These are phyloP conservation scores for Drosophila kikkawai DNA, from an alignment of 1,140 invertebrate species.

Conservation along the genomic window DNA sequence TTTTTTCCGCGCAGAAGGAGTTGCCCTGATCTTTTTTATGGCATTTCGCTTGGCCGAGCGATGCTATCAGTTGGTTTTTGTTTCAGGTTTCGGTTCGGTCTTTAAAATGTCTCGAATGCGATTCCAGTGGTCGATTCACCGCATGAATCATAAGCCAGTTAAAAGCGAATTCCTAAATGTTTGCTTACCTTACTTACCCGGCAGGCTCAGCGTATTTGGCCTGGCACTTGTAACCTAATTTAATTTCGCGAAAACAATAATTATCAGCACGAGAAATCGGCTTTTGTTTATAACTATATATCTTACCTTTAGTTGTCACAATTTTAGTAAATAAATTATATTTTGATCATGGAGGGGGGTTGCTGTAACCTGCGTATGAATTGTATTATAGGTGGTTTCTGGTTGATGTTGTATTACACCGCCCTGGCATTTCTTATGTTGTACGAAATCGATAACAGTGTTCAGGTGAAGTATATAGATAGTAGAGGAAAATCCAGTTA, in stretches of 20 bases:
- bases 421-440: neutral
- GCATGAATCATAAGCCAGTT: slow-evolving; percentile 62
- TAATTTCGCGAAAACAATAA: slow-evolving; percentile 22
- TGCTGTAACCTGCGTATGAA: slow-evolving; percentile 9
- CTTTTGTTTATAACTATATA: neutral
- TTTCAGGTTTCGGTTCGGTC: slow-evolving; percentile 57
- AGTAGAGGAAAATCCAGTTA: rapidly evolving
- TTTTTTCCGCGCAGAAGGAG: slow-evolving; percentile 15
- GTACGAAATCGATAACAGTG: neutral
- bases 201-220: slow-evolving; percentile 30
- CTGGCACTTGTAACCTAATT: slow-evolving; percentile 48
- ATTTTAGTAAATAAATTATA: neutral
- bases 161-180: slow-evolving; percentile 48
- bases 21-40: slow-evolving; percentile 61
- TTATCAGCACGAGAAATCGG: slow-evolving; percentile 17
- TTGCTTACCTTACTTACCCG: slow-evolving; percentile 27
- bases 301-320: neutral
- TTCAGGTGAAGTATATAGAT: too few species aligned
- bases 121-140: slow-evolving; percentile 47
- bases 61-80: slow-evolving; percentile 61
- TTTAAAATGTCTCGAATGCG: slow-evolving; percentile 59
- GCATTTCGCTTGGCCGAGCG: slow-evolving; percentile 65
- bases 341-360: neutral
- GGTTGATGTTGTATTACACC: slow-evolving; percentile 3
- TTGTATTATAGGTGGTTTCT: slow-evolving; percentile 1